Conservation (phyloP, 2,888 invertebrate species). For the Cataglyphis rosenhaueri region DNA sequence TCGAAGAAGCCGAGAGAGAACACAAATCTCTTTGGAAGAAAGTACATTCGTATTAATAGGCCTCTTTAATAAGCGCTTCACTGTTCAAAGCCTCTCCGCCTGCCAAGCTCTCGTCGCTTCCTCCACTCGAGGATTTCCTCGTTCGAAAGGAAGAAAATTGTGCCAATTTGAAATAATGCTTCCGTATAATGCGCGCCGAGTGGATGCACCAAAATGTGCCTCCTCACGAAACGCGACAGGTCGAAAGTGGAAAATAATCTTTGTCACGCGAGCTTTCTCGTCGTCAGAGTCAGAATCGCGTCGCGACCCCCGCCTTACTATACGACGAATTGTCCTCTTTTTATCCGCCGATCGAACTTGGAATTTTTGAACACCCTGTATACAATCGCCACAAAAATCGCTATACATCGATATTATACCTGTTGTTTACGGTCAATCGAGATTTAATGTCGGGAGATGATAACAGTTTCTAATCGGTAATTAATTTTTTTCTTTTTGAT, state of each 20-base stretch:
- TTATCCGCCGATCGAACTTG: slow-evolving; percentile 42
- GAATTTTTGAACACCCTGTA: slow-evolving; percentile 38
- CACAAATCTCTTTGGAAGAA: background rate
- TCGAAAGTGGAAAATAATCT: slow-evolving; percentile 40
- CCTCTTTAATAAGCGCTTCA: slow-evolving; percentile 33
- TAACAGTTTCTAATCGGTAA: slow-evolving; percentile 17
- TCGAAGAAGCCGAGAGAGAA: background rate
- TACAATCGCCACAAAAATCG: background rate
- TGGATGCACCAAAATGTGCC: background rate
- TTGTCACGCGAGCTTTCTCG: slow-evolving; percentile 40
- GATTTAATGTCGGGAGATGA: slow-evolving; percentile 11
- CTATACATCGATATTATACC: background rate
- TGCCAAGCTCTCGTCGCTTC: slow-evolving; percentile 25
- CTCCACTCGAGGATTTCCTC: background rate
- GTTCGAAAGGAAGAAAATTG: slow-evolving; percentile 28
- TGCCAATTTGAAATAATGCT: slow-evolving; percentile 19
- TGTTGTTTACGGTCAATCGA: slow-evolving; percentile 7
- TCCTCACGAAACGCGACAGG: slow-evolving; percentile 5
- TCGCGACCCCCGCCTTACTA: background rate
- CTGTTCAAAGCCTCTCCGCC: slow-evolving; percentile 7
- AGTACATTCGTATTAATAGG: slow-evolving; percentile 21
- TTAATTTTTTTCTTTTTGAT: slow-evolving; percentile 21
- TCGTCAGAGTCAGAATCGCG: background rate
- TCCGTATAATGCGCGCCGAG: background rate
- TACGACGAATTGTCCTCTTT: slow-evolving; percentile 4